Evolutionary conservation across 2,797 vertebrate species (phyloP), one percentile per base, ranked within the genome.

Genomic region (Propithecus deckenii): DNA sequence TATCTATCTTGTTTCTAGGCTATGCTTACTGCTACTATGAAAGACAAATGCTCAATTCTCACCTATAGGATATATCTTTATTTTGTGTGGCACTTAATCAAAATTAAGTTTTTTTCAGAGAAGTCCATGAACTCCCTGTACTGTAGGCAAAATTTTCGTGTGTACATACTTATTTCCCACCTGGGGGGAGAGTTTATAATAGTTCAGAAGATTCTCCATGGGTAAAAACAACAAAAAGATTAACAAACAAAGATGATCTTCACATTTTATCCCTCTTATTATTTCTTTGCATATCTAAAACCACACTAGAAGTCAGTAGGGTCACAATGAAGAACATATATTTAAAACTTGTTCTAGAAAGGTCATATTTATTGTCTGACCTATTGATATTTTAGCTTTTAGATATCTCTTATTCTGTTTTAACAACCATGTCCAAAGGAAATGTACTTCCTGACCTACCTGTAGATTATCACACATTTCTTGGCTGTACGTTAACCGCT

Each of bases 381-480:
- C 4, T 43, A 84, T 41, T 32, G 57, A 46, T 32, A 63, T 28
- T 81, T 85, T 75, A 86, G 71, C 8, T 95, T 96, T 89, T 59
- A 85, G 43, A 87, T 15, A 79, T 65, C 32, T 67, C 20, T 94
- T 20, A 94, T 81, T 86, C 25, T 93, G 23, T 94, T 88, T 88
- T 72, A 94, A 95, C 23, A 89, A 43, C 38, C 32, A 72, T 63
- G 4, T 86, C 52, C 28, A 57, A 17, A 59, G 5, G 90, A 79
- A 72, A 89, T 61, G 52, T n/a, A 14, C 9, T 50, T 91, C 12
- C 52, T 90, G 91, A 87, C 98, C 91, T 94, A 99, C 99, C 99
- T 99, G 99, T 97, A 99, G 99, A 88, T 99, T 99, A 98, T 99
- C 99, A 98, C 99, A 99, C 99, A 99, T 99, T 98, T 99, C 99